phyloP scores from a whole-genome alignment of 1,140 invertebrate genomes.

The Helicoverpa armigera region DNA sequence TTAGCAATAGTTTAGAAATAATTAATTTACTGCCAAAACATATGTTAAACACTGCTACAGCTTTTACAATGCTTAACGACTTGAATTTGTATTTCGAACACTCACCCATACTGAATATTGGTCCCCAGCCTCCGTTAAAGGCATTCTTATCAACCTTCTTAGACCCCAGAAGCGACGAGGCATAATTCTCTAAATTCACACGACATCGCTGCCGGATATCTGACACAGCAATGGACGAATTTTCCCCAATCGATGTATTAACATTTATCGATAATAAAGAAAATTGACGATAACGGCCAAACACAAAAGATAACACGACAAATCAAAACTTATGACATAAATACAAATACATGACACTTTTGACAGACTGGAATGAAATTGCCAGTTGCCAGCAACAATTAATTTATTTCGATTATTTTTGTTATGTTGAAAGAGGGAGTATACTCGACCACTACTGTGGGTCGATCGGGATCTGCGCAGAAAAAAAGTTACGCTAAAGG shows the following conservation, averaged over 20 bases:
- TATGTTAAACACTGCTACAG: constrained; percentile 8
- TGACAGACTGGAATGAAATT: background rate
- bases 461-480: no score
- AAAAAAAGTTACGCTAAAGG: no score
- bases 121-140: constrained; percentile 75
- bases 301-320: constrained; percentile 22
- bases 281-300: constrained; percentile 23
- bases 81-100: constrained; percentile 43
- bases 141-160: constrained; percentile 78
- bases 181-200: constrained; percentile 63
- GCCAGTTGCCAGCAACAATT: no score
- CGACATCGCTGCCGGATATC: constrained; percentile 65
- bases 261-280: background rate
- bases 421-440: no score
- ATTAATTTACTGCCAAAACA: background rate
- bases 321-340: background rate
- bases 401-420: no score
- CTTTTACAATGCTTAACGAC: background rate
- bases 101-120: constrained; percentile 84
- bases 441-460: no score
- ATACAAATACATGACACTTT: background rate
- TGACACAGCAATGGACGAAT: constrained; percentile 53
- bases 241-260: constrained; percentile 23
- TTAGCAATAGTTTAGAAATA: no score
- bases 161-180: constrained; percentile 69